Base-by-base conservation (phyloP, 1,140 invertebrate genomes). In the Lepidurus packardi region DNA sequence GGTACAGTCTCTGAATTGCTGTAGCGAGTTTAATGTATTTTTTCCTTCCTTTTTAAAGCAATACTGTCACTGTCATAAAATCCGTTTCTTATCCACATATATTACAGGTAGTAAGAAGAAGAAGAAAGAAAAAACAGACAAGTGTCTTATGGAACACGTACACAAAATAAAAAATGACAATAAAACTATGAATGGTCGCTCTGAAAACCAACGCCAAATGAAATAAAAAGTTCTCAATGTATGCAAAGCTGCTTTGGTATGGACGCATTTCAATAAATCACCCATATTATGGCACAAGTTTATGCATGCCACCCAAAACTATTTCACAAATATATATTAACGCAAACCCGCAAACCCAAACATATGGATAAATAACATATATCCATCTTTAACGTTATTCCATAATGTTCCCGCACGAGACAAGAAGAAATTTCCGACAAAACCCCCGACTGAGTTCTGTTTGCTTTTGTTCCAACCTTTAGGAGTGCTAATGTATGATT, bases 301-400 rank as follows among this genome's bases (percentile, higher is more conserved):
- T 65, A 65, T 65, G 53, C 53, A 65, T 65, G 53, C 53, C 53
- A 65, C 53, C 53, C 53, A 65, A 65, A 65, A 65, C 53, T 65
- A 65, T 65, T 65, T 65, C 53, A 65, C 9, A n/a, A 34, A n/a
- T 21, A 65, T 65, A 65, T 21, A 65, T 13, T 65, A 65, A 13
- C 16, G 16, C 13, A n/a, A 7, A n/a, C 53, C 53, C 53, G 8
- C 21, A 65, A 65, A 34, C 25, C 25, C 53, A 7, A n/a, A 13
- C 13, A 65, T 0, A n/a, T 9, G 21, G 16, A 65, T 65, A n/a
- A n/a, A n/a, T n/a, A n/a, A 65, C 7, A 65, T 21, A 65, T 13
- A 65, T 7, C 53, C 16, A 65, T 65, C 21, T 65, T 34, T 34
- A 34, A 34, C 34, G 34, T 34, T 65, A 65, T 65, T 65, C 53